Percentiles rank a stretch among this genome's conserved stretches.
These are phyloP conservation scores for Zosterops japonicus DNA, from an alignment of 2,113 vertebrate genomes.

Conservation along the genomic window DNA sequence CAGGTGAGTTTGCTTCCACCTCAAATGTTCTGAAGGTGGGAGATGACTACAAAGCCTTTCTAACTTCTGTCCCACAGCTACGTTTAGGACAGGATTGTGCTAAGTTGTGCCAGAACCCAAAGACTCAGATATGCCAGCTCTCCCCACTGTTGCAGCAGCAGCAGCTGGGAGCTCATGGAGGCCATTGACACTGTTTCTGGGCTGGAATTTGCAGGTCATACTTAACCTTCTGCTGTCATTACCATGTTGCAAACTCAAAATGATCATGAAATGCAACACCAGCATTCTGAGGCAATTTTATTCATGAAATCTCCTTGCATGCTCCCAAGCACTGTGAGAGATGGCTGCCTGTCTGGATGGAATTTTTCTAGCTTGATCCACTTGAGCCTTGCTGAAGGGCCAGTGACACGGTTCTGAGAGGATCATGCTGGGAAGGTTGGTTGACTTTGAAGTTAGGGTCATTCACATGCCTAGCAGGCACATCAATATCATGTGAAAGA, in stretches of 20 bases:
- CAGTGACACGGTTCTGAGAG: neutral
- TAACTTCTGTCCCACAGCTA: neutral
- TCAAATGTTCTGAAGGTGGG: neutral
- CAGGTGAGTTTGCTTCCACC: neutral
- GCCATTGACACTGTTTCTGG: neutral
- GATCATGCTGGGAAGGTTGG: neutral
- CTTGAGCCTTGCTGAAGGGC: neutral
- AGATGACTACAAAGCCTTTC: neutral
- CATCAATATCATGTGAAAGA: neutral
- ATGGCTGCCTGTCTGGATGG: neutral
- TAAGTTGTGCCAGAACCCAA: neutral
- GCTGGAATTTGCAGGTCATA: neutral
- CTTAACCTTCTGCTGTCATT: neutral
- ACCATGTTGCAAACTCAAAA: neutral
- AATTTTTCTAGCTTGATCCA: neutral
- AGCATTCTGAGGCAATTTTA: neutral
- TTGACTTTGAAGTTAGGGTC: neutral
- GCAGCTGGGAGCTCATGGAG: neutral
- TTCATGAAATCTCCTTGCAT: neutral
- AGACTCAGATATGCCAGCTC: neutral
- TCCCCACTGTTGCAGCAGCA: neutral
- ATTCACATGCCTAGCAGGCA: neutral
- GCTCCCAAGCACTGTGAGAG: neutral
- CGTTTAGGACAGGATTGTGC: neutral
- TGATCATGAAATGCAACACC: neutral